These are phyloP conservation scores for Dicentrarchus labrax DNA, from an alignment of 2,113 vertebrate genomes.

Conservation along the genomic window DNA sequence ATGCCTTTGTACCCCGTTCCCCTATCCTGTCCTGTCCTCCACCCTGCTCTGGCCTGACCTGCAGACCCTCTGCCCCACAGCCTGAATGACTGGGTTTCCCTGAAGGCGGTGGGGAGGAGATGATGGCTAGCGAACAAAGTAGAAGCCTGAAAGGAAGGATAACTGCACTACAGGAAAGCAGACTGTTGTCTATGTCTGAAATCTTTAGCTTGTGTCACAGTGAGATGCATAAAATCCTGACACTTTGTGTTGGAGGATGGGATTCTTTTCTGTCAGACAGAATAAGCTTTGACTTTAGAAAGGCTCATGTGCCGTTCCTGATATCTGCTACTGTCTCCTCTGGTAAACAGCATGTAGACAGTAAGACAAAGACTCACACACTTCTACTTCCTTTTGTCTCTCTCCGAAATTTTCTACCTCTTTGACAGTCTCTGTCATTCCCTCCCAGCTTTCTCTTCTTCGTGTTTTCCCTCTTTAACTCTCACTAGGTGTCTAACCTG, in stretches of 20 bases:
- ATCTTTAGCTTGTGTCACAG: constrained; percentile 50
- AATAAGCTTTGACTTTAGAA: constrained; percentile 60
- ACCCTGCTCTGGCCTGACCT: constrained; percentile 50
- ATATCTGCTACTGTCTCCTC: constrained; percentile 63
- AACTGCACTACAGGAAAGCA: constrained; percentile 29
- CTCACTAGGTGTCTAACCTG: constrained; percentile 73
- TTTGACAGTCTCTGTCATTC: constrained; percentile 63
- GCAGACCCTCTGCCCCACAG: constrained; percentile 41
- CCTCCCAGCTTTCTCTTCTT: constrained; percentile 49
- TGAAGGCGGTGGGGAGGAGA: constrained; percentile 24
- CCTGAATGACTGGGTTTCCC: constrained; percentile 57
- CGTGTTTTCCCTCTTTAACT: constrained; percentile 63
- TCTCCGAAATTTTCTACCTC: constrained; percentile 47
- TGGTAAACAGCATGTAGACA: constrained; percentile 64
- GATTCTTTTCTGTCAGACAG: constrained; percentile 56
- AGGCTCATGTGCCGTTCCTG: constrained; percentile 38
- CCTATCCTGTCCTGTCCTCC: constrained; percentile 63
- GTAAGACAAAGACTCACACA: constrained; percentile 66
- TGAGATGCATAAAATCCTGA: constrained; percentile 47
- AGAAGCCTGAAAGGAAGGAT: constrained; percentile 38
- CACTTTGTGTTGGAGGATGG: constrained; percentile 50
- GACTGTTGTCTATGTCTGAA: constrained; percentile 36
- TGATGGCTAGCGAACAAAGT: constrained; percentile 26
- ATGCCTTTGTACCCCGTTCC: constrained; percentile 71
- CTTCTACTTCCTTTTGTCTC: constrained; percentile 52